Conservation (phyloP, 2,888 invertebrate genomes). For the Hipparchia sbordonii region DNA sequence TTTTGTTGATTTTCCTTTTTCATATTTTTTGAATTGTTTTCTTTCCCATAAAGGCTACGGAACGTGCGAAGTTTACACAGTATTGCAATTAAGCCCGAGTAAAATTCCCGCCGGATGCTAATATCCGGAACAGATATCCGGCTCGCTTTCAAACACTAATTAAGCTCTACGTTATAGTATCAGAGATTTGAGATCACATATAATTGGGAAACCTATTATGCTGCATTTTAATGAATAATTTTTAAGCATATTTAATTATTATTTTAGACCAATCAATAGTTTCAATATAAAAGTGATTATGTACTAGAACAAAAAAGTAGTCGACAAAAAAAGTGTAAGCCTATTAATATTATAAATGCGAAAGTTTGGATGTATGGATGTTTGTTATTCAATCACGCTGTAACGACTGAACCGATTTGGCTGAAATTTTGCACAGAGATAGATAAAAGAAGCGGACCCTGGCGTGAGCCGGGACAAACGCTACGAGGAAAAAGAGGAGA, state of each 20-base stretch:
- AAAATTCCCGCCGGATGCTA: conserved; percentile 7
- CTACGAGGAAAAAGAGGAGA: no score
- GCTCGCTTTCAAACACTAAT: not conserved
- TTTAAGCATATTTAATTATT: not conserved
- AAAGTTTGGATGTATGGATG: no score
- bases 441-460: no score
- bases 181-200: not conserved
- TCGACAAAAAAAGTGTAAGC: no score
- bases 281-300: no score
- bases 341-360: no score
- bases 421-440: no score
- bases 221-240: not conserved
- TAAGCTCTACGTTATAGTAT: conserved; percentile 2
- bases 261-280: no score
- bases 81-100: conserved; percentile 11
- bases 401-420: no score
- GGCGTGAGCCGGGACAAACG: no score
- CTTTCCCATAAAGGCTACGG: not conserved
- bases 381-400: no score
- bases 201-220: not conserved
- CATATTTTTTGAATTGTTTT: not conserved
- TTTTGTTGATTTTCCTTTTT: not conserved
- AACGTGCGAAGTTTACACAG: not conserved
- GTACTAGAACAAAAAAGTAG: no score
- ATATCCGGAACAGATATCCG: conserved; percentile 6